Percentiles rank a stretch among this genome's conserved stretches.
phyloP scores from a whole-genome alignment of 2,113 vertebrate species.

The Phaethon lepturus region DNA sequence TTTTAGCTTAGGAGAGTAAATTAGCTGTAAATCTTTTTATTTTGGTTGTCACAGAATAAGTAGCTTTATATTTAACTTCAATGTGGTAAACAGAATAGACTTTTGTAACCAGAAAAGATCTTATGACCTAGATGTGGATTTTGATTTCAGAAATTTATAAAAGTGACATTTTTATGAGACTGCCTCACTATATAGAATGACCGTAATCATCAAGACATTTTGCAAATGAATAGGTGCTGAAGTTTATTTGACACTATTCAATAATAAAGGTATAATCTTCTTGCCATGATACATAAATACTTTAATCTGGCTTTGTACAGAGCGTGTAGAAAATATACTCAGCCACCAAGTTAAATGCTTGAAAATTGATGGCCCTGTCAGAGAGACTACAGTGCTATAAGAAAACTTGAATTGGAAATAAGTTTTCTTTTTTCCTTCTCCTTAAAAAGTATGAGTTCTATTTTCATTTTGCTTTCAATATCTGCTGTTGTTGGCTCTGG shows the following conservation, averaged over 20 bases:
- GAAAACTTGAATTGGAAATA: slow-evolving; percentile 31
- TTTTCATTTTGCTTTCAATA: not conserved
- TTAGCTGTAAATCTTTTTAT: not conserved
- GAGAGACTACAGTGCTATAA: not conserved
- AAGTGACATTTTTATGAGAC: slow-evolving; percentile 40
- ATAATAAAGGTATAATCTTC: slow-evolving; percentile 49
- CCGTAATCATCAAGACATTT: slow-evolving; percentile 27
- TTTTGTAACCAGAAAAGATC: slow-evolving; percentile 18
- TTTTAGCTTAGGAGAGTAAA: not conserved
- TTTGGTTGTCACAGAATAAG: not conserved
- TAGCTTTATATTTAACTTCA: slow-evolving; percentile 3
- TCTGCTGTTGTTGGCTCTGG: not conserved
- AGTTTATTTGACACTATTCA: slow-evolving; percentile 51
- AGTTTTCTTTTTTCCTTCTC: not conserved
- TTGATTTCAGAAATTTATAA: slow-evolving; percentile 16
- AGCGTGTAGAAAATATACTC: not conserved
- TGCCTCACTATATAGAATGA: slow-evolving; percentile 9
- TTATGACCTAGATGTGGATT: not conserved
- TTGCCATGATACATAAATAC: slow-evolving; percentile 48
- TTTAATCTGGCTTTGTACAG: slow-evolving; percentile 46
- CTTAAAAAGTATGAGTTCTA: not conserved
- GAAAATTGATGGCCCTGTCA: slow-evolving; percentile 26
- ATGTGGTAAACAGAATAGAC: not conserved
- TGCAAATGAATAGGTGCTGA: slow-evolving; percentile 40
- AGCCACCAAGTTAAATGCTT: not conserved